A percentile compares a stretch with the other conserved stretches of the same genome.
Evolutionary conservation across 2,888 invertebrate genomes (phyloP).

Genomic region (Branchipolynoe longqiensis): DNA sequence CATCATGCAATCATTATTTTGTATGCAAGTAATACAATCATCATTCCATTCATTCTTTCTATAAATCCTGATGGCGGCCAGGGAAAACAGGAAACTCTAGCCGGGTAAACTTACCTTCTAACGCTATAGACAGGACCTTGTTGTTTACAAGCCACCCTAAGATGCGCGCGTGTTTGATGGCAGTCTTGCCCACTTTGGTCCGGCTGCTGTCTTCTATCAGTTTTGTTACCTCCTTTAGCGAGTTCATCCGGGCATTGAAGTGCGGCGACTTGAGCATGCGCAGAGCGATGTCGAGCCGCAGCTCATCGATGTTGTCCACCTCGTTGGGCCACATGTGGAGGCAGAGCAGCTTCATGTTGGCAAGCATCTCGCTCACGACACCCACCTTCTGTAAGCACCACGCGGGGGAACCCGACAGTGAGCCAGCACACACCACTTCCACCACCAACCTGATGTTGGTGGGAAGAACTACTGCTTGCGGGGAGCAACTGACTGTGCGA

Average conservation of each 20-base stretch:
- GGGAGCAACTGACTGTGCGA: too few species aligned
- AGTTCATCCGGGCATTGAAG: slow-evolving; percentile 83
- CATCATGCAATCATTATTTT: too few species aligned
- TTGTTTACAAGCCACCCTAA: slow-evolving; percentile 83
- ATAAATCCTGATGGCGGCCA: background rate
- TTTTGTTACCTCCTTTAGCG: slow-evolving; percentile 83
- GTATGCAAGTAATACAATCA: too few species aligned
- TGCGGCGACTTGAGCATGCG: slow-evolving; percentile 83
- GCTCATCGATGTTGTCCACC: slow-evolving; percentile 80
- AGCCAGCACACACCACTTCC: too few species aligned
- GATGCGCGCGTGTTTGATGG: slow-evolving; percentile 80
- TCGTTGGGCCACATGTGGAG: slow-evolving; percentile 82
- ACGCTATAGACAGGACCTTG: slow-evolving; percentile 82
- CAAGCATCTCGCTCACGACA: slow-evolving; percentile 81
- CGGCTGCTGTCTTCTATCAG: slow-evolving; percentile 80
- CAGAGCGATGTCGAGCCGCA: slow-evolving; percentile 81
- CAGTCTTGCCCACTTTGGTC: slow-evolving; percentile 75
- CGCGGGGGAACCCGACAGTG: background rate
- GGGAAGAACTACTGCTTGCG: too few species aligned
- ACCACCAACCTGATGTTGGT: too few species aligned
- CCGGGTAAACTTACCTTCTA: slow-evolving; percentile 79
- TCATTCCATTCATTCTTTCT: too few species aligned
- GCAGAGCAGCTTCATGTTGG: slow-evolving; percentile 82
- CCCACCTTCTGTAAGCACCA: slow-evolving; percentile 78
- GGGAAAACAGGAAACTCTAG: background rate